These are phyloP conservation scores for Drosophila siamana DNA, from an alignment of 2,888 invertebrate genomes.

Conservation along the genomic window DNA sequence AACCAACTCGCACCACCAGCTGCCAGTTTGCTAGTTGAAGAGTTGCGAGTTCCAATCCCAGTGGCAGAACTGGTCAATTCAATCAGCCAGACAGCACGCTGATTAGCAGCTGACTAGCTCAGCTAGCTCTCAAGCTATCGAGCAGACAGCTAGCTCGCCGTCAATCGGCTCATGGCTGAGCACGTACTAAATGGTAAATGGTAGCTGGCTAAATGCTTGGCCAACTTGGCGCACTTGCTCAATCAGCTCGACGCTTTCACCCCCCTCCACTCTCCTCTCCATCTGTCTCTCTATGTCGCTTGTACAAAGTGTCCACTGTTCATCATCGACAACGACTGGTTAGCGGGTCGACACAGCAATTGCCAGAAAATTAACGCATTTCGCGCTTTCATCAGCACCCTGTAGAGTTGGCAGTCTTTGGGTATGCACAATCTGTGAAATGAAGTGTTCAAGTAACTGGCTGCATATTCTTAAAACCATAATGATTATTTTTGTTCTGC, in stretches of 20 bases:
- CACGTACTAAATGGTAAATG: slow-evolving; percentile 61
- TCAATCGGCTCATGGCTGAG: slow-evolving; percentile 45
- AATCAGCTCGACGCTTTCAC: slow-evolving; percentile 51
- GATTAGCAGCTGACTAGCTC: slow-evolving; percentile 67
- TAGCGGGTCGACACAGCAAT: slow-evolving; percentile 60
- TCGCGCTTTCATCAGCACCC: slow-evolving; percentile 70
- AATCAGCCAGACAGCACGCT: slow-evolving; percentile 76
- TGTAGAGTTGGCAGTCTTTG: background rate
- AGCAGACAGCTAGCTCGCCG: slow-evolving; percentile 20
- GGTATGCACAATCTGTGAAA: slow-evolving; percentile 3
- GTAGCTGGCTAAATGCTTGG: slow-evolving; percentile 39
- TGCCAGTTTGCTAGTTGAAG: background rate
- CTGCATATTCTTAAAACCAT: too few species aligned
- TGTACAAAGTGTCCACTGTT: slow-evolving; percentile 14
- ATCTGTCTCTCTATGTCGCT: background rate
- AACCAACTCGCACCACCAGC: slow-evolving; percentile 28
- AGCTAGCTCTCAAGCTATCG: background rate
- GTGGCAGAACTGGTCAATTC: slow-evolving; percentile 68
- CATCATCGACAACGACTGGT: slow-evolving; percentile 23
- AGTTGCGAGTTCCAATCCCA: background rate
- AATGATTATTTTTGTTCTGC: too few species aligned
- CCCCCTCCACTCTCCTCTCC: background rate
- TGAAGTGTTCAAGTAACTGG: too few species aligned
- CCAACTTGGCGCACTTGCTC: slow-evolving; percentile 72
- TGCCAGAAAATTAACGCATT: slow-evolving; percentile 79